Evolutionary conservation across 2,797 vertebrate species (phyloP).

Genomic region (Chelonia mydas): DNA sequence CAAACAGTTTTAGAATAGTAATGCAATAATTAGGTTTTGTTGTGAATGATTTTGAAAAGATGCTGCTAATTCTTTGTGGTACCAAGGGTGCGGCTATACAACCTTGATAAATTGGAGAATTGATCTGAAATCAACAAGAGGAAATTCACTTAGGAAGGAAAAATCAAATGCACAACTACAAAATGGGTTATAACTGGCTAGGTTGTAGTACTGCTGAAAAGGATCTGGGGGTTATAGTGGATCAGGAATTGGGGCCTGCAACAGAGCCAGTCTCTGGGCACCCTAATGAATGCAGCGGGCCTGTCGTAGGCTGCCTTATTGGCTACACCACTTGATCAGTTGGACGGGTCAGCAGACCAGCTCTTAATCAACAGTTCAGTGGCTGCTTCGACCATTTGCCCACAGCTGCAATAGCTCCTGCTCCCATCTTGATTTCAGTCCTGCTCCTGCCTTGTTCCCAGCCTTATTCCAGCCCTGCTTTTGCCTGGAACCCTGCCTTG

Average conservation of each 20-base stretch:
- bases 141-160: too few relatives aligned
- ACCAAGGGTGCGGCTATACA: background rate
- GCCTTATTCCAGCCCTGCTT: background rate
- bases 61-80: background rate
- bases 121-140: too few relatives aligned
- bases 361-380: background rate
- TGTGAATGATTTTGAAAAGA: background rate
- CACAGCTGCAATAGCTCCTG: background rate
- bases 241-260: too few relatives aligned
- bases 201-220: too few relatives aligned
- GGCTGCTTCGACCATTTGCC: background rate
- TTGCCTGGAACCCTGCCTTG: background rate
- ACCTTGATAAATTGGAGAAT: too few relatives aligned
- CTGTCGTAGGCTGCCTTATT: too few relatives aligned
- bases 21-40: constrained; percentile 4
- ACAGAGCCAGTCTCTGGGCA: too few relatives aligned
- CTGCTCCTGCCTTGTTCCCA: background rate
- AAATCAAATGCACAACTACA: too few relatives aligned
- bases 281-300: too few relatives aligned
- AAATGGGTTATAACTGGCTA: too few relatives aligned
- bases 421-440: background rate
- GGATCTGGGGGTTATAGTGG: too few relatives aligned
- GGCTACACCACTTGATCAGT: too few relatives aligned
- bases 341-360: background rate
- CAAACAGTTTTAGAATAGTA: background rate